Conservation (phyloP, 2,888 invertebrate genomes). For the Ectropis crepuscularia region DNA sequence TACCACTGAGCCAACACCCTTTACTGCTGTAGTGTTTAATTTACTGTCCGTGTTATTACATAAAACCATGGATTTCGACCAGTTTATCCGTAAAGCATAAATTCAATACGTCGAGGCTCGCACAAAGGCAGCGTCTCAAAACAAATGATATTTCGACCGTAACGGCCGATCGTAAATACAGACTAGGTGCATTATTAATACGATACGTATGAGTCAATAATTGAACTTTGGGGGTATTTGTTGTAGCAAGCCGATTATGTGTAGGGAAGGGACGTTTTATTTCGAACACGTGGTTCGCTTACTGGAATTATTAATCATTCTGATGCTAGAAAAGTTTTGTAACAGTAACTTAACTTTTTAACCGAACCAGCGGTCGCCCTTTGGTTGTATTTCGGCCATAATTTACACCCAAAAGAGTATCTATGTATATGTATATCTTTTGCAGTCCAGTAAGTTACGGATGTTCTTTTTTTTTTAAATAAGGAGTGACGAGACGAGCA, state of each 20-base stretch:
- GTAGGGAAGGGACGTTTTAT: neutral
- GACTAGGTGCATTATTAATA: constrained; percentile 20
- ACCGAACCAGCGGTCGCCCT: no score
- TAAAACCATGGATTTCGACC: no score
- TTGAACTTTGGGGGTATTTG: constrained; percentile 14
- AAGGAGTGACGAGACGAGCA: no score
- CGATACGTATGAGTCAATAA: constrained; percentile 10
- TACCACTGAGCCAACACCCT: no score
- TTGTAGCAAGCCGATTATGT: constrained; percentile 14
- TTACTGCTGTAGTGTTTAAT: no score
- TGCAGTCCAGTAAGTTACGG: no score
- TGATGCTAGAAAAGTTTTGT: neutral
- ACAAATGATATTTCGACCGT: constrained; percentile 18
- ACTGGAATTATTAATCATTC: neutral
- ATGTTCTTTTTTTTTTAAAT: no score
- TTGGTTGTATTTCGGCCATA: no score
- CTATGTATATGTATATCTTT: no score
- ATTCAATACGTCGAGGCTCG: neutral
- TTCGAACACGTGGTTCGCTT: neutral
- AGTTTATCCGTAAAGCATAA: neutral
- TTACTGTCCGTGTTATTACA: no score
- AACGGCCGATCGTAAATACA: constrained; percentile 6
- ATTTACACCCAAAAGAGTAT: no score
- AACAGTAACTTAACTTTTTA: neutral
- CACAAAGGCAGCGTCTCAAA: constrained; percentile 16